A percentile compares a stretch with the other conserved stretches of the same genome.
Evolutionary conservation across 2,113 vertebrate species (phyloP).

Genomic region (Paratilapia polleni): DNA sequence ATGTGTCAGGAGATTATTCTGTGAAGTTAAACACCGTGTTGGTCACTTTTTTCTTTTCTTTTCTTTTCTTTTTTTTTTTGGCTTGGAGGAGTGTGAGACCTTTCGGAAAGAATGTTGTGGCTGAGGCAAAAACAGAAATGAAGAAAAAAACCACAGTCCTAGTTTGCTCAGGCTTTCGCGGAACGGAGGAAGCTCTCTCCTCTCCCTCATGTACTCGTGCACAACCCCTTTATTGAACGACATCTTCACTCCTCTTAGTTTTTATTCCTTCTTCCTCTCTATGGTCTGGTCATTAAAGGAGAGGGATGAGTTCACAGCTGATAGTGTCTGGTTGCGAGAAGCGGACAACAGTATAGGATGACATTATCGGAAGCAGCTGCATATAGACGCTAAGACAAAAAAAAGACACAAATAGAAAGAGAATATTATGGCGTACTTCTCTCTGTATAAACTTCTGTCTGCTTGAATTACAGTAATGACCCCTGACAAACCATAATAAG

Average conservation of each 20-base stretch:
- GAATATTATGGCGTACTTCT: slow-evolving; percentile 69
- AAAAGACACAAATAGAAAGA: slow-evolving; percentile 68
- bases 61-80: neutral
- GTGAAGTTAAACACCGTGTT: neutral
- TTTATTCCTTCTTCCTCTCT: slow-evolving; percentile 11
- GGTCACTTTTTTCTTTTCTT: neutral
- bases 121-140: slow-evolving; percentile 39
- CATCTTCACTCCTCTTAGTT: slow-evolving; percentile 13
- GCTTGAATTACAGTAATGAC: slow-evolving; percentile 75
- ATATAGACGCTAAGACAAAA: slow-evolving; percentile 63
- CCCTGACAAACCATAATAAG: slow-evolving; percentile 73
- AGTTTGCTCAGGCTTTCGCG: neutral
- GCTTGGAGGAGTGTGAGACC: slow-evolving; percentile 26
- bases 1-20: slow-evolving; percentile 10
- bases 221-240: slow-evolving; percentile 1
- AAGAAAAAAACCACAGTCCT: slow-evolving; percentile 16
- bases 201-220: neutral
- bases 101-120: slow-evolving; percentile 44
- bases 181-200: neutral
- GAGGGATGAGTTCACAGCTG: slow-evolving; percentile 71
- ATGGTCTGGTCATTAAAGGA: slow-evolving; percentile 61
- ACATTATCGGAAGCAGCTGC: slow-evolving; percentile 77
- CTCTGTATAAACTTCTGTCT: slow-evolving; percentile 68
- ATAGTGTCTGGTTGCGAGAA: slow-evolving; percentile 75
- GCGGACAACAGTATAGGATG: slow-evolving; percentile 74